Base-by-base conservation (phyloP, 2,888 invertebrate genomes). In the Pocota personata region DNA sequence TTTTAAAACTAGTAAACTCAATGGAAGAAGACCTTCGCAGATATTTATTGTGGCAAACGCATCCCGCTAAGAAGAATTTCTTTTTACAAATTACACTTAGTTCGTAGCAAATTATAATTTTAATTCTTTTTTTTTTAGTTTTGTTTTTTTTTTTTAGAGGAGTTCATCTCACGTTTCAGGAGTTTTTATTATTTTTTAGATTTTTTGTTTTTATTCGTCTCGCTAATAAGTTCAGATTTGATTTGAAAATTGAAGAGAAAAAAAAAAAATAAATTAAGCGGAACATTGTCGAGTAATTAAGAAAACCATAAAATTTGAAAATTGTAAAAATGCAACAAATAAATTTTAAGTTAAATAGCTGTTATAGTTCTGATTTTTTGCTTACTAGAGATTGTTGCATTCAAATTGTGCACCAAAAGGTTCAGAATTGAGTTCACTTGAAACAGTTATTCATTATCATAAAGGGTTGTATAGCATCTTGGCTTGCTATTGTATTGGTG, bases 251-350 rank as follows among this genome's bases (percentile, higher is more conserved):
- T 19, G 16, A 27, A 57, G 57, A 52, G 14, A 27, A 4, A 48
- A 4, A 48, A 50, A 64, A 27, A 24, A 27, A 40, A 48, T 37
- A 46, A 75, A 8, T 46, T 58, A 37, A 50, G 30, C 75, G 37
- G 43, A 64, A 58, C 30, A 46, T 48, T 78, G 67, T 73, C 46
- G 46, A 43, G 30, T 46, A 27, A 60, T 27, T 64, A 52, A 55
- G 57, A 80, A 75, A 67, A 32, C 60, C 50, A 19, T 30, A 37
- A 19, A 58, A 60, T 55, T 52, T 30, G 10, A 60, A 35, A 84
- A 66, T 50, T 80, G 83, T 83, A 79, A 79, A 84, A 79, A 84
- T 80, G 69, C 80, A 84, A 80, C 75, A 80, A 84, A 84, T 84
- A 84, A 84, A 84, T 71, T 76, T 84, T 84, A 84, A 84, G 84